Evolutionary conservation across 2,797 vertebrate genomes (phyloP).

Genomic region (Scolopax rusticola): DNA sequence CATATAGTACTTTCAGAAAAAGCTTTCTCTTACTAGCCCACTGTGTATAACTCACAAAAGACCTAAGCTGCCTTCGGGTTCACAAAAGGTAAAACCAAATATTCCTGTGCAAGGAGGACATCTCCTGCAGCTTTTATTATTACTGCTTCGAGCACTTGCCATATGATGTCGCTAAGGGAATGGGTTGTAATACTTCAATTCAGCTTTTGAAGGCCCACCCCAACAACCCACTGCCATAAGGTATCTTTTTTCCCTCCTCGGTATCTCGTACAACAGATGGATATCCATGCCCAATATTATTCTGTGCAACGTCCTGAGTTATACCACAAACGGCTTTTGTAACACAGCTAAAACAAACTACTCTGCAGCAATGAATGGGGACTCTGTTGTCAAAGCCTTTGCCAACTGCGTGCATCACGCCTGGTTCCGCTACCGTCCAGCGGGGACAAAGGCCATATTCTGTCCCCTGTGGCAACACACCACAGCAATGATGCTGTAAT

Average conservation of each 20-base stretch:
- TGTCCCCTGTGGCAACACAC: slow-evolving; percentile 10
- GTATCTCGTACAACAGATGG: background rate
- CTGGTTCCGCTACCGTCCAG: background rate
- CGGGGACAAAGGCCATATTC: slow-evolving; percentile 49
- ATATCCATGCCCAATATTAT: slow-evolving; percentile 21
- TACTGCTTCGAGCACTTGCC: background rate
- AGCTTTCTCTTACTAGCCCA: background rate
- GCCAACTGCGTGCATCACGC: slow-evolving; percentile 3
- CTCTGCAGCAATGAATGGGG: slow-evolving; percentile 39
- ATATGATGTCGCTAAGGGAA: background rate
- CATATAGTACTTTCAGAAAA: background rate
- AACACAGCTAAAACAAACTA: slow-evolving; percentile 52
- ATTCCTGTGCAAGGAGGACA: background rate
- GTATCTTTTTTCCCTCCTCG: background rate
- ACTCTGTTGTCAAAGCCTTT: slow-evolving; percentile 40
- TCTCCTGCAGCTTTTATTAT: too few relatives aligned
- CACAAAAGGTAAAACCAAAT: background rate
- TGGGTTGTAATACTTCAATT: background rate
- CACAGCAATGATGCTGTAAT: background rate
- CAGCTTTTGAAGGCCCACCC: background rate
- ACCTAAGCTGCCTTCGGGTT: background rate
- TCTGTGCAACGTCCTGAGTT: background rate
- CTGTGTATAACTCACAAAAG: background rate
- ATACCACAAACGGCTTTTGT: slow-evolving; percentile 13
- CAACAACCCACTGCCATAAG: background rate